Evolutionary conservation across 2,888 invertebrate genomes (phyloP).

Genomic region (Sphinx pinastri): DNA sequence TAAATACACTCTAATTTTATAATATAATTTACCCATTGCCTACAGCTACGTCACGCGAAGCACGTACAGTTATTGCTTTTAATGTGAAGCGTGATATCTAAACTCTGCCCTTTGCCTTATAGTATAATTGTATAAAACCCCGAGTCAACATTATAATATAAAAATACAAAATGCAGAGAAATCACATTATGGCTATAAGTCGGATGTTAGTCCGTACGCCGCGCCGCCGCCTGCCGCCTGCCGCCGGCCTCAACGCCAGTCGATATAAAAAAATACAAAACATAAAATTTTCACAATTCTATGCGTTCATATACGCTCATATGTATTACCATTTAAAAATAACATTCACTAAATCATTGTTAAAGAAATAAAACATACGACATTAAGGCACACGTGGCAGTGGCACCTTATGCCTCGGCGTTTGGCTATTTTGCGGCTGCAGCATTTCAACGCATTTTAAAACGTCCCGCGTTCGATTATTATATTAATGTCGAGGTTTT

Average conservation of each 20-base stretch:
- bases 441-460: too few relatives aligned
- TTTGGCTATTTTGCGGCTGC: too few relatives aligned
- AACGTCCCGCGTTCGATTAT: too few relatives aligned
- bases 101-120: background rate
- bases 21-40: too few relatives aligned
- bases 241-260: background rate
- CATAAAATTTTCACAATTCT: slow-evolving; percentile 1
- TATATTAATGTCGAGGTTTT: too few relatives aligned
- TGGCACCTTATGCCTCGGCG: background rate
- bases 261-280: slow-evolving; percentile 15
- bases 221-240: background rate
- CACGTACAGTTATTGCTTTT: background rate
- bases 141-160: background rate
- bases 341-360: slow-evolving; percentile 8
- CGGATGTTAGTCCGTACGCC: background rate
- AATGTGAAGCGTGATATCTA: background rate
- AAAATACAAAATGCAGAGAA: slow-evolving; percentile 6
- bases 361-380: background rate
- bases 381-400: too few relatives aligned
- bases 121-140: slow-evolving; percentile 3
- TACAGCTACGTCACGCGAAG: background rate
- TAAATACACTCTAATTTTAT: background rate
- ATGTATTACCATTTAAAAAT: slow-evolving; percentile 1
- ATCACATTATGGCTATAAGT: background rate
- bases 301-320: background rate